Evolutionary conservation across 1,140 invertebrate genomes (phyloP), one percentile per base, ranked within the genome.

Genomic region (Drosophila ananassae): DNA sequence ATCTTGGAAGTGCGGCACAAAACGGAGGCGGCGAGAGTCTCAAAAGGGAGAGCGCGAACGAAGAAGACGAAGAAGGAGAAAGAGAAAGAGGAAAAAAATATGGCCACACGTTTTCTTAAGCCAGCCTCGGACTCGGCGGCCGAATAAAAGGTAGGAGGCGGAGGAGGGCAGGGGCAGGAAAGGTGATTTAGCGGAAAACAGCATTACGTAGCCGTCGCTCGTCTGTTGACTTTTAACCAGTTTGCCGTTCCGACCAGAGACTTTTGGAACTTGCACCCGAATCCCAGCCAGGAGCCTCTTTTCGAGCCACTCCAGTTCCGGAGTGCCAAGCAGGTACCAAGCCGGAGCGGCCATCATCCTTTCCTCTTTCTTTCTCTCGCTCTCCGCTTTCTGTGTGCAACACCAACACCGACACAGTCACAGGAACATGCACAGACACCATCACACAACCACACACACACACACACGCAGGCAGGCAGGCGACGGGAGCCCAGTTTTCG

Each of bases 31-130:
- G 71, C 78, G 53, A 87, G 55, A 68, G 81, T 77, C 67, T 61
- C 51, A 82, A 82, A 82, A 82, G 78, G 79, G 82, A 87, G 80
- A 53, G 53, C 59, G 63, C 64, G 69, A 85, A 81, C 69, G 68
- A 77, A 77, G 69, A 78, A 78, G 62, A 77, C 59, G 34, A 17
- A 77, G 55, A 78, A 47, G 22, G 32, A 74, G 68, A 61, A 55
- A 76, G 76, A 66, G 25, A 34, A 62, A 71, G 77, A 81, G 75
- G 73, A 71, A 71, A 85, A 82, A 87, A 87, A 87, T 89, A 89
- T 89, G 83, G 83, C 83, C 76, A 89, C 79, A 84, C 77, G 77
- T 73, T 81, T 84, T 85, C 81, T 85, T 85, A 85, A 85, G 81
- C 81, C 81, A 84, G 52, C 50, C 56, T 62, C 50, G 54, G 54